These are phyloP conservation scores for Campoplex nolae DNA, from an alignment of 2,888 invertebrate species.

Conservation along the genomic window DNA sequence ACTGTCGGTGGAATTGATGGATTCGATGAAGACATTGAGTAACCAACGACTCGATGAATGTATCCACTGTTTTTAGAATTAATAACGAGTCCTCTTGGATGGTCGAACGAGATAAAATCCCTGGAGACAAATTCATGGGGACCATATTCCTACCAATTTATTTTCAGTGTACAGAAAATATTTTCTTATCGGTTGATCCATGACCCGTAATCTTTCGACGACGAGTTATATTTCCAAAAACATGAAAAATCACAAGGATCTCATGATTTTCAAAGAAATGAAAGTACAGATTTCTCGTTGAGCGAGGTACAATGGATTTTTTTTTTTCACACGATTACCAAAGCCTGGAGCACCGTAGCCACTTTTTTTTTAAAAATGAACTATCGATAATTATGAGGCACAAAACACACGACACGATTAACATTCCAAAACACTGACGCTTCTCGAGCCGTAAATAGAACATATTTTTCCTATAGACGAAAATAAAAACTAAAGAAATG, in stretches of 20 bases:
- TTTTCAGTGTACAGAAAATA: background rate
- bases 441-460: background rate
- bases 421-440: slow-evolving; percentile 6
- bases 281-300: background rate
- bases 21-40: slow-evolving; percentile 2
- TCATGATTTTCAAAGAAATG: background rate
- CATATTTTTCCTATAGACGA: background rate
- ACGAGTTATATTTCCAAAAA: slow-evolving; percentile 1
- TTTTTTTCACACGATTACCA: background rate
- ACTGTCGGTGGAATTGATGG: background rate
- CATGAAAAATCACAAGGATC: background rate
- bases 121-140: background rate
- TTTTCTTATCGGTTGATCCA: slow-evolving; percentile 20
- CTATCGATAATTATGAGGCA: background rate
- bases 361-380: background rate
- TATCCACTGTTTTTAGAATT: slow-evolving; percentile 18
- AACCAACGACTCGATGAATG: slow-evolving; percentile 7
- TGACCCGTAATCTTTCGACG: background rate
- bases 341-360: background rate
- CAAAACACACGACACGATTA: background rate
- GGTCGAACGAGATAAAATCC: background rate
- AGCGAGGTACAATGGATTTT: background rate
- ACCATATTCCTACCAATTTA: background rate
- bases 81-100: background rate
- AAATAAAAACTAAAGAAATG: background rate